phyloP scores from a whole-genome alignment of 2,888 invertebrate genomes.

The Notodonta dromedarius region DNA sequence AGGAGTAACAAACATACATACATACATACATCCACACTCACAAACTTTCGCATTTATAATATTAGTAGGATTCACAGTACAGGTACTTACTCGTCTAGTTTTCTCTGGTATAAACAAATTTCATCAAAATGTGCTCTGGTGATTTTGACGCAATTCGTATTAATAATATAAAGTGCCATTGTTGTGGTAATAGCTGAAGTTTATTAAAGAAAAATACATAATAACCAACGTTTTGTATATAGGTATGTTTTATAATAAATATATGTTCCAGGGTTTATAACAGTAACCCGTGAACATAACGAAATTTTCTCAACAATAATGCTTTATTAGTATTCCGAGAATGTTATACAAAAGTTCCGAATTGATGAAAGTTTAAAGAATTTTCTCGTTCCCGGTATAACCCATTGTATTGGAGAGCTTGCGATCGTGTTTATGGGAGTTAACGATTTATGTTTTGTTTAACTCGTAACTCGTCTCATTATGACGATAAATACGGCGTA shows the following conservation, averaged over 20 bases:
- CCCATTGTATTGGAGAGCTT: conserved; percentile 9
- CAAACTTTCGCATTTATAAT: too few relatives aligned
- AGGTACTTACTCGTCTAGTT: too few relatives aligned
- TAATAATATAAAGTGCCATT: too few relatives aligned
- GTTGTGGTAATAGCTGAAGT: too few relatives aligned
- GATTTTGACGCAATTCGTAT: too few relatives aligned
- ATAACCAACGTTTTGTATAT: conserved; percentile 10
- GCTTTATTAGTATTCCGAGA: conserved; percentile 9
- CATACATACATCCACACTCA: too few relatives aligned
- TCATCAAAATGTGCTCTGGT: too few relatives aligned
- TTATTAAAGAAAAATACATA: too few relatives aligned
- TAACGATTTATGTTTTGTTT: conserved; percentile 43
- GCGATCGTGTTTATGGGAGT: conserved; percentile 10
- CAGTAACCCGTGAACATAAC: not conserved
- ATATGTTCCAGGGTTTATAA: too few relatives aligned
- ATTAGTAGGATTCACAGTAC: too few relatives aligned
- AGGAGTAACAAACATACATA: too few relatives aligned
- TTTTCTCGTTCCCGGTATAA: conserved; percentile 4
- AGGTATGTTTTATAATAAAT: not conserved
- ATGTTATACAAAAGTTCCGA: conserved; percentile 1
- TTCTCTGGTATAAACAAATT: too few relatives aligned
- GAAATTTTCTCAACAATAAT: conserved; percentile 7
- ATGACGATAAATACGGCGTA: not conserved
- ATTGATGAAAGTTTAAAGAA: not conserved
- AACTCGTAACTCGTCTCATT: conserved; percentile 33